Conservation (phyloP, 2,888 invertebrate genomes). For the Zygothrica quintamaculata region DNA sequence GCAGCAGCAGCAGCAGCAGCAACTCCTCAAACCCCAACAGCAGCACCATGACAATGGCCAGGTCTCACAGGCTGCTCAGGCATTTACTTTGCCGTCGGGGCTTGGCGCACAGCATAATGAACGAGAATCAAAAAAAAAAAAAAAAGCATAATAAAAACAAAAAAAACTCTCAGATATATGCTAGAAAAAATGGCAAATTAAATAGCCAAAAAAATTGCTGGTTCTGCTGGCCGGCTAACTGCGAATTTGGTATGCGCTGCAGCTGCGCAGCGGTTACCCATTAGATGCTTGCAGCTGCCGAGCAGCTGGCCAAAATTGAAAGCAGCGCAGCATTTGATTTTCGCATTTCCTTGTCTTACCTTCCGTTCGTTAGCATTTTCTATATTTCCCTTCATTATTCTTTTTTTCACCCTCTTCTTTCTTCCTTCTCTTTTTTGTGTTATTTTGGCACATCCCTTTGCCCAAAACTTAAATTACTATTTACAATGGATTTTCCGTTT, state of each 20-base stretch:
- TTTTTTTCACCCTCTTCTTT: slow-evolving; percentile 18
- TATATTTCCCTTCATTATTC: slow-evolving; percentile 8
- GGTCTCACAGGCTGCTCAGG: slow-evolving; percentile 66
- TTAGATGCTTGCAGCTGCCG: slow-evolving; percentile 17
- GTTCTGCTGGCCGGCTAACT: slow-evolving; percentile 35
- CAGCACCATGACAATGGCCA: slow-evolving; percentile 70
- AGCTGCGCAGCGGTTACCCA: slow-evolving; percentile 71
- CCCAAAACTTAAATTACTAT: slow-evolving; percentile 77
- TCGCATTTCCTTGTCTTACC: slow-evolving; percentile 74
- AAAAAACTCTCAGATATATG: slow-evolving; percentile 65
- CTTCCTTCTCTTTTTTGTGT: slow-evolving; percentile 10
- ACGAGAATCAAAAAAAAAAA: slow-evolving; percentile 57
- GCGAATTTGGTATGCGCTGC: slow-evolving; percentile 58
- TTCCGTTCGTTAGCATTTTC: slow-evolving; percentile 68
- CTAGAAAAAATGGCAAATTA: slow-evolving; percentile 78
- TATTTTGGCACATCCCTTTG: slow-evolving; percentile 65
- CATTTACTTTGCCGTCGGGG: slow-evolving; percentile 82
- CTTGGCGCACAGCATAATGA: slow-evolving; percentile 75
- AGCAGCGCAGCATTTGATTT: slow-evolving; percentile 73
- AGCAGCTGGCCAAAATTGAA: slow-evolving; percentile 39
- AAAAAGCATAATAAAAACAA: slow-evolving; percentile 25
- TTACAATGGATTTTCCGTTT: slow-evolving; percentile 66
- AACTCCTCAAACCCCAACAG: slow-evolving; percentile 2
- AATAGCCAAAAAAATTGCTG: slow-evolving; percentile 72
- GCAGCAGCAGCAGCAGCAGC: neutral